Evolutionary conservation across 1,140 invertebrate species (phyloP), one percentile per base, ranked within the genome.

Genomic region (Pemphigus obesinymphae): DNA sequence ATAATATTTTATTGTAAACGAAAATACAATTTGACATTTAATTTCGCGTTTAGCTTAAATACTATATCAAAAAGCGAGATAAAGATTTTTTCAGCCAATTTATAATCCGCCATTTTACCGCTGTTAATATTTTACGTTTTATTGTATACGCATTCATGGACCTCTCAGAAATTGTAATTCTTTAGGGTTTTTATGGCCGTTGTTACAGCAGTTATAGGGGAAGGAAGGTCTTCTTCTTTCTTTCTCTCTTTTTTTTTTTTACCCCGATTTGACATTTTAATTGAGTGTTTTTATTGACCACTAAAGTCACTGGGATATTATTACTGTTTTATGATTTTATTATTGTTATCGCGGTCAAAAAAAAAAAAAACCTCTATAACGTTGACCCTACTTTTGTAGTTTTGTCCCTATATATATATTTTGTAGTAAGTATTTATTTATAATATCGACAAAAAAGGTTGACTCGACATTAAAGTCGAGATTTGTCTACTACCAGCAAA

Each of bases 271-370:
- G 76, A 63, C 53, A 63, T 63, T 80, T 80, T 80, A 80, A 80
- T 80, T 80, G 76, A 63, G 55, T 80, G 4, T 80, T 80, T 80
- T 80, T 80, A 80, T 80, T 80, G 76, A 43, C 76, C 76, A 80
- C 53, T 78, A 61, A 40, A 78, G 34, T 78, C 34, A 20, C 23
- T 4, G 76, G 17, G 29, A 43, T 61, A 63, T 43, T 80, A 80
- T 80, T 63, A 80, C 13, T 31, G 55, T 80, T 80, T 80, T 80
- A 80, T 80, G 76, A 43, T 80, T 80, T 80, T 80, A 80, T 80
- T 61, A 61, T 80, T 45, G 37, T 80, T 53, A 76, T 76, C 31
- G 29, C 20, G 37, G 37, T 61, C 40, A 40, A 78, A 78, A 75
- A 55, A 63, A 58, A 78, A 13, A 40, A 37, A 40, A 40, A 58